Base-by-base conservation (phyloP, 1,140 invertebrate species). In the Trichoplusia ni region DNA sequence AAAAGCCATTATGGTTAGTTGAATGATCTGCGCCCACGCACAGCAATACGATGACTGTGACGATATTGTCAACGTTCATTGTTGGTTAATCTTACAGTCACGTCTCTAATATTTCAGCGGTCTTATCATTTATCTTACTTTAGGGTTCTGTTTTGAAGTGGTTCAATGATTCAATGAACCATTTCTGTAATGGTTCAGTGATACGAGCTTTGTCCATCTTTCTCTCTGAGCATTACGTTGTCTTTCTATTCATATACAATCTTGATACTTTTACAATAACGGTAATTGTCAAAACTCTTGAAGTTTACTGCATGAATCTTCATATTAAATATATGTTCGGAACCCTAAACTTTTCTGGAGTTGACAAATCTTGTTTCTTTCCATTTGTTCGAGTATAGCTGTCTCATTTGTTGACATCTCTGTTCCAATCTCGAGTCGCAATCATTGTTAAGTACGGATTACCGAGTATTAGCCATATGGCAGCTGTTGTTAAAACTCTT, bases 361-460 rank as follows among this genome's bases (percentile, higher is more conserved):
- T n/a, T n/a, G n/a, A n/a, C n/a, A n/a, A 40, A 38, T 58, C 42
- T 31, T 42, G 46, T 49, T 31, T 14, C n/a, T n/a, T 40, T 16
- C 16, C 23, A 23, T 42, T 23, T 51, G 11, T 46, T 46, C 44
- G 44, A 14, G 44, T 25, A 6, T 13, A 44, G 40, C 40, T 25
- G 46, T 51, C 29, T 19, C 18, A 1, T 11, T 0, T 35, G 47
- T 33, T 18, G n/a, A 18, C 47, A 4, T n/a, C 8, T 51, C 2
- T 38, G 19, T 58, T 18, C 19, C 31, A 23, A 53, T 40, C 16
- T 29, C 13, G 16, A 38, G 14, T 38, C 38, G 51, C 37, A 56
- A n/a, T 40, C 35, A 56, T 56, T 56, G 51, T 40, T 27, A 18
- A 27, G 21, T 40, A n/a, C n/a, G 51, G 51, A 54, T 54, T 54